These are phyloP conservation scores for Leptopterna dolabrata DNA, from an alignment of 2,888 invertebrate genomes.

Conservation along the genomic window DNA sequence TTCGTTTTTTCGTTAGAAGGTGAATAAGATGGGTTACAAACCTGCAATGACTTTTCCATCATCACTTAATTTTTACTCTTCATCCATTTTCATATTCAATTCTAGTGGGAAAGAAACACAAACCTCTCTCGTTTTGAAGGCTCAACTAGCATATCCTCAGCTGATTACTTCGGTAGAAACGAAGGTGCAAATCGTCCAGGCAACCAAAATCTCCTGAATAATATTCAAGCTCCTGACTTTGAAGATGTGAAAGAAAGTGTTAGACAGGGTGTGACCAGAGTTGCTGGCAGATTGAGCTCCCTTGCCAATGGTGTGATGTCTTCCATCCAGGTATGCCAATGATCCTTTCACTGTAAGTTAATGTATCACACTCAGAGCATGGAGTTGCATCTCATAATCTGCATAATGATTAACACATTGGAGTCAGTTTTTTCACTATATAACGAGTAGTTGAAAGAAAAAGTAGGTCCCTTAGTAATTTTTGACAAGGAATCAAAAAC, in stretches of 20 bases:
- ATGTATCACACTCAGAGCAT: neutral
- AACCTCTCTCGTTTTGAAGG: slow-evolving; percentile 87
- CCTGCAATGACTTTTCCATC: too few relatives aligned
- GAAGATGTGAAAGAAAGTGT: slow-evolving; percentile 98
- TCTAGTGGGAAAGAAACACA: slow-evolving; percentile 70
- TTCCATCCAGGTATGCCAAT: slow-evolving; percentile 81
- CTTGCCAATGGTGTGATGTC: slow-evolving; percentile 94
- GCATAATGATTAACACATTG: too few relatives aligned
- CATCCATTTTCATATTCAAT: slow-evolving; percentile 35
- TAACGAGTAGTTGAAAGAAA: too few relatives aligned
- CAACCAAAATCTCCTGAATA: slow-evolving; percentile 57
- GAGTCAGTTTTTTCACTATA: too few relatives aligned
- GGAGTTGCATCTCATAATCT: neutral
- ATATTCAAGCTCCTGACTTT: slow-evolving; percentile 76
- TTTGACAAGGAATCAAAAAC: too few relatives aligned
- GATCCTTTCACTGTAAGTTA: neutral
- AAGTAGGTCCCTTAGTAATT: too few relatives aligned
- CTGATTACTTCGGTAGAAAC: slow-evolving; percentile 88
- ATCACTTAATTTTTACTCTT: too few relatives aligned
- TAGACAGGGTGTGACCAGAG: slow-evolving; percentile 94
- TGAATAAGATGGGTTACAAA: too few relatives aligned
- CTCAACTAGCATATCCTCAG: slow-evolving; percentile 93
- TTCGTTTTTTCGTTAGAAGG: too few relatives aligned
- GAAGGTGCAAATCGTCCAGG: slow-evolving; percentile 65
- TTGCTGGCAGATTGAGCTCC: slow-evolving; percentile 95